Base-by-base conservation (phyloP, 1,140 invertebrate species). In the Arion vulgaris region DNA sequence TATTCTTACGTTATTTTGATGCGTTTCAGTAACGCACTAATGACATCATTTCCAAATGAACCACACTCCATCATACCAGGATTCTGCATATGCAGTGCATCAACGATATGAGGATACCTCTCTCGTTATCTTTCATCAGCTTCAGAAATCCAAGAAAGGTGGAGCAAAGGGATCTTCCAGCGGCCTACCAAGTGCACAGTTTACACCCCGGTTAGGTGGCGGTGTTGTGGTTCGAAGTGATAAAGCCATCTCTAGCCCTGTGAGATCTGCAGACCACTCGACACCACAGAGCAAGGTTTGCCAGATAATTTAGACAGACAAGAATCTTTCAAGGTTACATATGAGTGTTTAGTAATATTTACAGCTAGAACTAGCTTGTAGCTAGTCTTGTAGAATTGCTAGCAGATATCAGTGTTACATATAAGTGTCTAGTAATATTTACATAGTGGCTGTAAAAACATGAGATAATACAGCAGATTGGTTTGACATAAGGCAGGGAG, bases 51-150 rank as follows among this genome's bases (percentile, higher is more conserved):
- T 49, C 66, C 78, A 41, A 86, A 90, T 91, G 90, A 90, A 83
- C 81, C 88, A 87, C 83, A 71, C 87, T 41, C 79, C 85, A 13
- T 81, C 85, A 32, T 89, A 88, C 81, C 81, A 81, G 45, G 89
- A 90, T 41, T 89, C 89, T 15, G 82, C 85, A n/a, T 87, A 87
- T 75, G 90, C 88, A 34, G 90, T 93, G 13, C 88, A 91, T 84
- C 91, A 89, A 41, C 86, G 92, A 32, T 93, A 93, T 85, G 90
- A 92, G 83, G 92, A 93, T 84, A 91, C 91, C 19, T 87, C 92
- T 0, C 83, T 89, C 23, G 87, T 92, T 26, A 88, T 93, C 39
- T 92, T 91, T 85, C 86, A 86, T 19, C 90, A 91, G 72, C 78
- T 87, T 41, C 86, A 88, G 71, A 90, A 88, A 72, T 53, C 49